A percentile compares a stretch with the other conserved stretches of the same genome.
Evolutionary conservation across 1,140 invertebrate genomes (phyloP).

Genomic region (Lutraria rhynchaena): DNA sequence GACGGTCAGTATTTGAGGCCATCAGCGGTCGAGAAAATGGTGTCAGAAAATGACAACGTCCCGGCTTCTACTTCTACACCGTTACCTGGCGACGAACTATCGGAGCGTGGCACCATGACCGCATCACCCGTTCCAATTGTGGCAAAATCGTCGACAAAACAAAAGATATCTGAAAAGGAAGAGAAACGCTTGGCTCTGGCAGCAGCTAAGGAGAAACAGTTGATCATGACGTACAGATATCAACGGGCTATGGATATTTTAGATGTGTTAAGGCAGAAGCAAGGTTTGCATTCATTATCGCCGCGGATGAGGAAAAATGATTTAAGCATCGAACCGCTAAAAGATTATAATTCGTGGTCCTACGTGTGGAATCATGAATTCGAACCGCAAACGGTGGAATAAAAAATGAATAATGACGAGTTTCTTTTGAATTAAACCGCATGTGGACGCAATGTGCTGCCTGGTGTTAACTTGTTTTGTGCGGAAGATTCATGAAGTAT

Average conservation of each 20-base stretch:
- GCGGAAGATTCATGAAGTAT: too few species aligned
- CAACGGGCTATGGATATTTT: conserved; percentile 78
- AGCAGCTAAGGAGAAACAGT: conserved; percentile 62
- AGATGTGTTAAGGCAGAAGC: conserved; percentile 66
- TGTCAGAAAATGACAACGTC: not conserved
- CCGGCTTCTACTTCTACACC: conserved; percentile 8
- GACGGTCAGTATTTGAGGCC: not conserved
- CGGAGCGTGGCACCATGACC: not conserved
- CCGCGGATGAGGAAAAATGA: conserved; percentile 56
- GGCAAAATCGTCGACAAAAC: not conserved
- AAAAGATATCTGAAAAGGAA: not conserved
- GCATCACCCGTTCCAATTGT: not conserved
- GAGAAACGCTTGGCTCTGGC: not conserved
- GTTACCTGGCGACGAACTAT: not conserved
- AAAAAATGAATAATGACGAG: too few species aligned
- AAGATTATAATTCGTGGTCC: conserved; percentile 72
- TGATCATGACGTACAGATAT: conserved; percentile 72
- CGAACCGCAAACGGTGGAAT: too few species aligned
- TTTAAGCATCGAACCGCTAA: conserved; percentile 58
- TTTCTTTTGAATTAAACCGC: too few species aligned
- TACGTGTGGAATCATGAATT: conserved; percentile 71
- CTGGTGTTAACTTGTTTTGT: too few species aligned
- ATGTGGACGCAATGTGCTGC: too few species aligned
- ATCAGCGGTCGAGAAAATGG: not conserved
- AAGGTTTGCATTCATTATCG: conserved; percentile 63